Conservation (phyloP, 2,797 vertebrate species). For the Synanceia verrucosa region DNA sequence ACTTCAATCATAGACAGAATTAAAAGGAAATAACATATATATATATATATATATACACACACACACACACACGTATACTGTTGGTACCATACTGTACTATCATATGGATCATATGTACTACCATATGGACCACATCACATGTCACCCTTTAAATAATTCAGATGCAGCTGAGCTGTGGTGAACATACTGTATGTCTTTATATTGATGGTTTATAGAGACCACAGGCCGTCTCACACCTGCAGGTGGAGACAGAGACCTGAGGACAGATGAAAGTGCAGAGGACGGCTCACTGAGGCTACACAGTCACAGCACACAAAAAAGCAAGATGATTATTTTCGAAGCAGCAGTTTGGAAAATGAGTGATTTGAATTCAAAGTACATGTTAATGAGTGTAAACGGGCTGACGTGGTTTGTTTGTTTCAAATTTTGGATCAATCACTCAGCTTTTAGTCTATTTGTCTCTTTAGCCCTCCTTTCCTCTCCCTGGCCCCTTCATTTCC, state of each 20-base stretch:
- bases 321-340: not conserved
- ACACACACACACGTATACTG: no score
- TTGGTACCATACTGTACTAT: no score
- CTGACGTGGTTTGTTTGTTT: not conserved
- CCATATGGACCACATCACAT: no score
- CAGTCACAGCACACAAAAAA: not conserved
- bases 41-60: no score
- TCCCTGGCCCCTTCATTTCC: not conserved
- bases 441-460: not conserved
- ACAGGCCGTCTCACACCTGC: constrained; percentile 14
- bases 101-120: no score
- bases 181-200: no score
- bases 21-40: no score
- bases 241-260: constrained; percentile 68
- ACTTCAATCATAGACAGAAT: no score
- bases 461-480: not conserved
- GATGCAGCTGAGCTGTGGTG: no score
- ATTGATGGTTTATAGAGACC: no score
- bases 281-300: not conserved
- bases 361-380: not conserved
- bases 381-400: not conserved
- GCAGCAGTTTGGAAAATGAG: not conserved
- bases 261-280: not conserved
- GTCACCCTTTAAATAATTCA: no score
- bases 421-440: not conserved